Evolutionary conservation across 1,140 invertebrate genomes (phyloP).

Genomic region (Drosophila tsacasi): DNA sequence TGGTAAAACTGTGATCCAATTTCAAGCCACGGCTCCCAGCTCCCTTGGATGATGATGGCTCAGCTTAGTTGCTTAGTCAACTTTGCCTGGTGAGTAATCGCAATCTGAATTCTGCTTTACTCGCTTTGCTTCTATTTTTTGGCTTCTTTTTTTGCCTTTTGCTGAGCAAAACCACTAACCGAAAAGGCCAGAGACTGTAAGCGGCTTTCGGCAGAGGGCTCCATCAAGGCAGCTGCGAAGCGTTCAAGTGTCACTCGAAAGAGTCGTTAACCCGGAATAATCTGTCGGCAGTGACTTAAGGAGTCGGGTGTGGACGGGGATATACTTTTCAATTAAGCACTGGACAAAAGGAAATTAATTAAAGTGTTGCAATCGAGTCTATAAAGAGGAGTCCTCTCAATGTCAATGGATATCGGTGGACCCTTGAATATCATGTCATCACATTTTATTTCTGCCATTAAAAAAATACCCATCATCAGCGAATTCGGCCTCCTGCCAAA

Average conservation of each 20-base stretch:
- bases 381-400: conserved; percentile 22
- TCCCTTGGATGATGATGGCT: conserved; percentile 31
- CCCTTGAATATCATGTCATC: conserved; percentile 47
- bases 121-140: conserved; percentile 27
- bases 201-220: conserved; percentile 43
- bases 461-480: conserved; percentile 18
- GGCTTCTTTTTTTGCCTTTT: not conserved
- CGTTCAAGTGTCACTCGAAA: conserved; percentile 57
- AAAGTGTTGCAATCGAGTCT: conserved; percentile 28
- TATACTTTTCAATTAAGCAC: conserved; percentile 40
- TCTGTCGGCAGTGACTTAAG: conserved; percentile 44
- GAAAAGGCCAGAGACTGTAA: conserved; percentile 43
- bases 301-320: conserved; percentile 14
- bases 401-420: conserved; percentile 21
- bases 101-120: conserved; percentile 50
- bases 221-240: conserved; percentile 37
- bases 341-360: conserved; percentile 44
- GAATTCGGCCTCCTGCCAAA: conserved; percentile 32
- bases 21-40: conserved; percentile 30
- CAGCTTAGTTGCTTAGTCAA: conserved; percentile 64
- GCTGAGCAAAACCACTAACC: conserved; percentile 31
- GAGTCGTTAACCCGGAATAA: conserved; percentile 59
- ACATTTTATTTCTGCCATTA: conserved; percentile 20
- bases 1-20: conserved; percentile 45
- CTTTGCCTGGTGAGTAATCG: conserved; percentile 73